Base-by-base conservation (phyloP, 2,888 invertebrate species). In the Stenolophus ochropezus region DNA sequence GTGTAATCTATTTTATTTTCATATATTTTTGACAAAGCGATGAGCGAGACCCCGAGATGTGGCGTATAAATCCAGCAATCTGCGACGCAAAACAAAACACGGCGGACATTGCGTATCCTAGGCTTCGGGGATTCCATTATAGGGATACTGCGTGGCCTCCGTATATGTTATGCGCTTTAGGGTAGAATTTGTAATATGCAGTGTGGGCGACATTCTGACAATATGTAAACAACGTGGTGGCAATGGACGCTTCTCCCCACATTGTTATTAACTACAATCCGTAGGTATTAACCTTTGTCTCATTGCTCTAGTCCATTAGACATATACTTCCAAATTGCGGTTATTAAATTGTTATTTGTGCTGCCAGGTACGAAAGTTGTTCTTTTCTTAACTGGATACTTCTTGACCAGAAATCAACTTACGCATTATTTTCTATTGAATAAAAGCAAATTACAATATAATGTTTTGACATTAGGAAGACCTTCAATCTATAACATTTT, bases 1-100 rank as follows among this genome's bases (percentile, higher is more conserved):
- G 65, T 53, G 79, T 79, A 71, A 79, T 79, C 79, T 51, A 79
- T 79, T 79, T 79, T 69, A 79, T 79, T 79, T 79, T 79, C 79
- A 79, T 79, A 71, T 79, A 79, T 79, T 79, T 79, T 71, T 79
- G 79, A 71, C 79, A 79, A 79, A 79, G 79, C 79, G 71, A 79
- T 21, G 79, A 33, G 33, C 18, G 4, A 33, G 65, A 33, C 65
- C 14, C 65, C 61, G 14, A n/a, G n/a, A 21, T 61, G 18, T 56
- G 61, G 6, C 33, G 65, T n/a, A 69, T 69, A 69, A 69, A 69
- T 69, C 65, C 65, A 33, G 18, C 65, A 69, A 69, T 69, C 33
- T 69, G 42, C 33, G 65, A 8, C 18, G 16, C 65, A 33, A 33
- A 33, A 69, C 65, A 69, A 69, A 69, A 69, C 27, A 69, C 65